Evolutionary conservation across 2,113 vertebrate species (phyloP).

Genomic region (Silurus meridionalis): DNA sequence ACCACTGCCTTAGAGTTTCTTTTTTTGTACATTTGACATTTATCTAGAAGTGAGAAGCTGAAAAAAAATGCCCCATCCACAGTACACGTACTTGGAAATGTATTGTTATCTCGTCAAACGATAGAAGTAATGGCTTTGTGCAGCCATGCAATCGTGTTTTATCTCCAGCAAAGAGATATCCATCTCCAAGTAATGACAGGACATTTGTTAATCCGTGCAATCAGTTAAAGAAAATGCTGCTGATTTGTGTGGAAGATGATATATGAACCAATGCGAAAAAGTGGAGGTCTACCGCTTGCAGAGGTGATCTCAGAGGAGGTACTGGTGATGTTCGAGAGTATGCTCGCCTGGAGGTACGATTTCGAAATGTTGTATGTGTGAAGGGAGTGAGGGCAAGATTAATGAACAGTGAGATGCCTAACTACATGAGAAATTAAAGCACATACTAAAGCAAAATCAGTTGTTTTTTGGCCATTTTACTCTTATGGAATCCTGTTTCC

Average conservation of each 20-base stretch:
- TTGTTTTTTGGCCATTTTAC: no score
- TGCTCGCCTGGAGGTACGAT: conserved; percentile 25
- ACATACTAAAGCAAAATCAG: background rate
- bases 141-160: conserved; percentile 31
- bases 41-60: conserved; percentile 14
- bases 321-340: conserved; percentile 34
- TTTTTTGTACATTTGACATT: background rate
- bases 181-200: conserved; percentile 45
- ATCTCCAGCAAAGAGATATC: conserved; percentile 34
- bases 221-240: conserved; percentile 34
- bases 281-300: conserved; percentile 23
- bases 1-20: conserved; percentile 18
- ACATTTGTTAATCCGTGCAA: conserved; percentile 45
- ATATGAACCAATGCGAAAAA: conserved; percentile 34
- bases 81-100: conserved; percentile 3
- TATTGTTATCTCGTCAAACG: conserved; percentile 42
- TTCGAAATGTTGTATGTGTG: conserved; percentile 24
- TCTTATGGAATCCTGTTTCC: no score
- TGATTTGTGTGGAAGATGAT: conserved; percentile 39
- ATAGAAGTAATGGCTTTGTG: conserved; percentile 47
- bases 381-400: conserved; percentile 8
- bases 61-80: background rate
- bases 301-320: conserved; percentile 29
- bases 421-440: background rate
- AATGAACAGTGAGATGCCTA: background rate